These are phyloP conservation scores for Silvanus unidentatus DNA, from an alignment of 2,888 invertebrate species.

Conservation along the genomic window DNA sequence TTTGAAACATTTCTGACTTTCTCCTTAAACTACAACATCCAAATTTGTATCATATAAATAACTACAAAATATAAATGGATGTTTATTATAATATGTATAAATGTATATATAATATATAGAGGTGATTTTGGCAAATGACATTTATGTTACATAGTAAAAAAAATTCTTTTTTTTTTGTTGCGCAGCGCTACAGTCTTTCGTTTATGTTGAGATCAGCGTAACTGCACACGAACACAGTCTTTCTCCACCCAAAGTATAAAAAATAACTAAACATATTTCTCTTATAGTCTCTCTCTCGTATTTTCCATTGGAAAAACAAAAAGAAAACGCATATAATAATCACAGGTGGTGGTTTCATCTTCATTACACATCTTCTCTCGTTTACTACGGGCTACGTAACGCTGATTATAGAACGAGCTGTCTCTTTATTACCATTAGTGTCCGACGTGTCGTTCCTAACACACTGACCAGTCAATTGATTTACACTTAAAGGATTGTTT, in stretches of 20 bases:
- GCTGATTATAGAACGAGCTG: slow-evolving; percentile 45
- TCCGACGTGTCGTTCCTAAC: slow-evolving; percentile 41
- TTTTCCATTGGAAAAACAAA: too few species aligned
- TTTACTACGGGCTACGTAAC: slow-evolving; percentile 40
- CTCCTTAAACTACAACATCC: background rate
- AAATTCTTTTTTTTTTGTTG: slow-evolving; percentile 21
- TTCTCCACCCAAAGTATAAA: slow-evolving; percentile 7
- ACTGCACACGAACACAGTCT: slow-evolving; percentile 25
- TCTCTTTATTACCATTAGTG: slow-evolving; percentile 39
- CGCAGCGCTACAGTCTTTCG: slow-evolving; percentile 34
- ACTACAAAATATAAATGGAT: slow-evolving; percentile 31
- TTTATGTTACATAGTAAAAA: slow-evolving; percentile 48
- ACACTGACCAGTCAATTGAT: slow-evolving; percentile 75
- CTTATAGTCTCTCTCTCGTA: too few species aligned
- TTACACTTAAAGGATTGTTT: slow-evolving; percentile 87
- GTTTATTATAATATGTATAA: slow-evolving; percentile 11
- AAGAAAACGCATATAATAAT: background rate
- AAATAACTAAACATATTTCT: background rate
- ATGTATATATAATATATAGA: slow-evolving; percentile 28
- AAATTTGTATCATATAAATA: slow-evolving; percentile 13
- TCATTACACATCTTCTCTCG: background rate
- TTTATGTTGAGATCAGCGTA: slow-evolving; percentile 41
- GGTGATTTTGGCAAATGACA: slow-evolving; percentile 50
- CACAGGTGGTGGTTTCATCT: slow-evolving; percentile 1
- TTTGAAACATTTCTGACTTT: background rate